These are phyloP conservation scores for Apaloderma vittatum DNA, from an alignment of 2,113 vertebrate genomes.

Conservation along the genomic window DNA sequence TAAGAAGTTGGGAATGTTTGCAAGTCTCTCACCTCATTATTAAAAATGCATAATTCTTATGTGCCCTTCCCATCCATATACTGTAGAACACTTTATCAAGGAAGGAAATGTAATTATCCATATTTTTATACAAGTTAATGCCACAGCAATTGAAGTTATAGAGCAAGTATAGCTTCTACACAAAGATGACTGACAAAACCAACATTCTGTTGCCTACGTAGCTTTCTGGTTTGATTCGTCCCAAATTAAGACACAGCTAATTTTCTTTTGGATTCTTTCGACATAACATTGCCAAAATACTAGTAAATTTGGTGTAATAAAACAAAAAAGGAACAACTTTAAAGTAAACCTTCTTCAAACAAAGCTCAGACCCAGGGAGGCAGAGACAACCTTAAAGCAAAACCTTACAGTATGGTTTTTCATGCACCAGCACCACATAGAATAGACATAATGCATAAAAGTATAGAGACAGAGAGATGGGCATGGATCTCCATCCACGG, in stretches of 20 bases:
- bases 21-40: neutral
- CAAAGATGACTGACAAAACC: neutral
- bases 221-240: neutral
- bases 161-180: neutral
- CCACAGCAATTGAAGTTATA: neutral
- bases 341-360: neutral
- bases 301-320: neutral
- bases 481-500: neutral
- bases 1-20: conserved; percentile 7
- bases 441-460: neutral
- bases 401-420: neutral
- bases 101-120: neutral
- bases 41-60: neutral
- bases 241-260: neutral
- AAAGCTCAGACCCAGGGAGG: neutral
- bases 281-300: neutral
- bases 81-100: neutral
- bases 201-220: neutral
- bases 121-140: conserved; percentile 7
- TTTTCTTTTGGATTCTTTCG: neutral
- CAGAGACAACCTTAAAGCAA: neutral
- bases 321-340: neutral
- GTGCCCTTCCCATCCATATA: neutral
- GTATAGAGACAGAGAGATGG: neutral
- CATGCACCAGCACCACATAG: neutral